Base-by-base conservation (phyloP, 2,888 invertebrate species). In the Hemicrepidius hirtus region DNA sequence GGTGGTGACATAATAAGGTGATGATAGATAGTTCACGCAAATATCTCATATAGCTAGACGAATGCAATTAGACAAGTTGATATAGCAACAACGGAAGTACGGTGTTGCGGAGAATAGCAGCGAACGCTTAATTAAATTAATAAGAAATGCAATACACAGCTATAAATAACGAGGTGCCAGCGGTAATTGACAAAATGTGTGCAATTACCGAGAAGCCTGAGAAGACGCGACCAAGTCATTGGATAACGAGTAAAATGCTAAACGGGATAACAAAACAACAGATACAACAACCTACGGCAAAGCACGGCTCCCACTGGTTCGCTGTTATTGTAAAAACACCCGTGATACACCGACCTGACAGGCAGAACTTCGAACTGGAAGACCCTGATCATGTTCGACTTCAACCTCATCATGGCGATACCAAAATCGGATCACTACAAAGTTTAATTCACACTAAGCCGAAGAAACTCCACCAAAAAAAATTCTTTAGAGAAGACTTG, bases 51-150 rank as follows among this genome's bases (percentile, higher is more conserved):
- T 64, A 64, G 41, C 60, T 40, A 60, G 21, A 44, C 60, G 60
- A 41, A 60, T 16, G 64, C 46, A 50, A 64, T 50, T 64, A 50
- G 50, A 64, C 50, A 20, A 28, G 24, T 32, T 37, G 37, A 32
- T 53, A 57, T 21, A 59, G n/a, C 40, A 28, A 37, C 37, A 60
- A 24, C 59, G 57, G 50, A 68, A 68, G 62, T 44, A 49, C 55
- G 50, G 40, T 44, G 50, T 57, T 57, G 46, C 18, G 40, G 68
- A 59, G 68, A 46, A 57, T 68, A 59, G 46, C 59, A 49, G 59
- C 59, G 21, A 50, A 64, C 64, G 63, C 57, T 70, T 70, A 70
- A 70, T 70, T 70, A 70, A 70, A 70, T 70, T 70, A 70, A 70
- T 70, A 70, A 70, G 69, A 64, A 59, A 63, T 64, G 55, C 63